A percentile compares a stretch with the other conserved stretches of the same genome.
Evolutionary conservation across 1,140 invertebrate genomes (phyloP).

Genomic region (Drosophila gunungcola): DNA sequence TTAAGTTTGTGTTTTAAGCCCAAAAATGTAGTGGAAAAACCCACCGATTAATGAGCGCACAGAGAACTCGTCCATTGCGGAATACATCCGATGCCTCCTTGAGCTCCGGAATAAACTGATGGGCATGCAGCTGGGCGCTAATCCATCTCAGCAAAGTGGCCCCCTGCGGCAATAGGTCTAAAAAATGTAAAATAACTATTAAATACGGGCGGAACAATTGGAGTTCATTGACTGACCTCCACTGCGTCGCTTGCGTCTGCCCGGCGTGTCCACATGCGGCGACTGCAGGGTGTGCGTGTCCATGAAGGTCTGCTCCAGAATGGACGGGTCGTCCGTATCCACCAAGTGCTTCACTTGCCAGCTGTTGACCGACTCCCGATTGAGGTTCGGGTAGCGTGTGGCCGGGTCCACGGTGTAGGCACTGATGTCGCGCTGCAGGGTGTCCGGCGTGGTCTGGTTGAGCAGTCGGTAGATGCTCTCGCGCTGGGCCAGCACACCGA

Average conservation of each 20-base stretch:
- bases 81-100: conserved; percentile 82
- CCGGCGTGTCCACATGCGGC: conserved; percentile 66
- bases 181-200: background rate
- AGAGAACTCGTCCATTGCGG: conserved; percentile 78
- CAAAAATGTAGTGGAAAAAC: background rate
- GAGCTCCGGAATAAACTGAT: conserved; percentile 69
- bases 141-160: conserved; percentile 78
- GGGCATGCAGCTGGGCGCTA: conserved; percentile 64
- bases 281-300: conserved; percentile 72
- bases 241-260: conserved; percentile 76
- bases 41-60: conserved; percentile 81
- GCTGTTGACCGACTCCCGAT: conserved; percentile 86
- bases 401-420: conserved; percentile 96
- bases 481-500: conserved; percentile 95
- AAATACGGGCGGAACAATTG: background rate
- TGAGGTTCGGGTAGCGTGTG: conserved; percentile 90
- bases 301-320: conserved; percentile 86
- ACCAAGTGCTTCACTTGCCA: conserved; percentile 88
- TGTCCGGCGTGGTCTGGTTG: conserved; percentile 98
- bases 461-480: conserved; percentile 96
- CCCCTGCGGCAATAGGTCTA: conserved; percentile 70
- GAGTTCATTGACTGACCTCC: conserved; percentile 54
- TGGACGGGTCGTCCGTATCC: conserved; percentile 88
- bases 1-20: too few species aligned
- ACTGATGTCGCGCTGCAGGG: conserved; percentile 94